phyloP scores from a whole-genome alignment of 2,888 invertebrate genomes.

The Globia sparganii region DNA sequence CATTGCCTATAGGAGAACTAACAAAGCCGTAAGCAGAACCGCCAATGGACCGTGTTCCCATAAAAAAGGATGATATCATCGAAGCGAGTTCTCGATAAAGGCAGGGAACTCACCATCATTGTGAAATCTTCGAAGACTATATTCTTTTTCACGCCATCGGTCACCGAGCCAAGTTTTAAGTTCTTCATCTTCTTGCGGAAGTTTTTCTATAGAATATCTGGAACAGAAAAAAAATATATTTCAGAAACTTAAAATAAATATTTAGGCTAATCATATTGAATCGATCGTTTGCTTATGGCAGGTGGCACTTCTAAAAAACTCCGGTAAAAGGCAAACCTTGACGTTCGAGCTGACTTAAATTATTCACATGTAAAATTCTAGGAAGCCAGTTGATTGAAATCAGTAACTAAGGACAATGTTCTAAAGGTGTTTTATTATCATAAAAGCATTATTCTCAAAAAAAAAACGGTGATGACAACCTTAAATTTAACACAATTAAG shows the following conservation, averaged over 20 bases:
- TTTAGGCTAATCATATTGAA: neutral
- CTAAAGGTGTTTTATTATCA: neutral
- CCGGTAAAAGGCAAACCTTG: neutral
- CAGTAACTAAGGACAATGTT: neutral
- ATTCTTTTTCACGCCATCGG: constrained; percentile 92
- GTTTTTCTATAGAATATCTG: constrained; percentile 90
- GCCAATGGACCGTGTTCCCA: neutral
- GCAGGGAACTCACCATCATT: constrained; percentile 81
- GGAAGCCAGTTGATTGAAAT: neutral
- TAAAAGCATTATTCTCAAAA: neutral
- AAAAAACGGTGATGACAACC: neutral
- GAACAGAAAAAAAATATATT: constrained; percentile 49
- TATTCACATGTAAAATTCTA: neutral
- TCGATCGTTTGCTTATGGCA: neutral
- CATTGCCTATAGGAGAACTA: neutral
- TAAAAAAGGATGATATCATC: constrained; percentile 7
- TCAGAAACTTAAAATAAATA: neutral
- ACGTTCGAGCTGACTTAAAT: neutral
- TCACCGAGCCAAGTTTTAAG: constrained; percentile 92
- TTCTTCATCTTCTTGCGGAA: constrained; percentile 90
- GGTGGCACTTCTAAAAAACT: too few relatives aligned
- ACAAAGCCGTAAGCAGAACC: neutral
- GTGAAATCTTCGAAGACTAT: constrained; percentile 90
- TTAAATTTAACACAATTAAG: neutral
- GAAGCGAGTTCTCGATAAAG: neutral